These are phyloP conservation scores for Phoxinus dragarum DNA, from an alignment of 2,797 vertebrate species.

Conservation along the genomic window DNA sequence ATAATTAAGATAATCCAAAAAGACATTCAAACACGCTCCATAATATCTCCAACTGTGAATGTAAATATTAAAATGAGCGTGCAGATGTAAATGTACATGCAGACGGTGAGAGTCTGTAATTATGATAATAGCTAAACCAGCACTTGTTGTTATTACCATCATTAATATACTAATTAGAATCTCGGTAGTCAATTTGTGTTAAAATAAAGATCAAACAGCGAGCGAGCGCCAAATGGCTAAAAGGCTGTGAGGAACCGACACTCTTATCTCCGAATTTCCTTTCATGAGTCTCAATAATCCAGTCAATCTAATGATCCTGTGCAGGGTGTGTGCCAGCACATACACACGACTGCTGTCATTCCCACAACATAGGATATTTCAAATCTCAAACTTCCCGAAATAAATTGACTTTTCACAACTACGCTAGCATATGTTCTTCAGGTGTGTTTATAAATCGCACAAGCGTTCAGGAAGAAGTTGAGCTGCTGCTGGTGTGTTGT, in stretches of 20 bases:
- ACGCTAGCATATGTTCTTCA: neutral
- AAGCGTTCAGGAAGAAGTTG: constrained; percentile 10
- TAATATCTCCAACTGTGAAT: constrained; percentile 40
- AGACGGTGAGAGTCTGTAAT: constrained; percentile 76
- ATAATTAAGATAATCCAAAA: constrained; percentile 48
- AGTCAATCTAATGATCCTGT: constrained; percentile 49
- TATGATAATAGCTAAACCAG: constrained; percentile 81
- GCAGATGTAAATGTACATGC: constrained; percentile 78
- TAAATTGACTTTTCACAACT: constrained; percentile 7
- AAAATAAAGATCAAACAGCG: constrained; percentile 64
- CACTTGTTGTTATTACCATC: constrained; percentile 76
- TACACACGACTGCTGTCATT: constrained; percentile 13
- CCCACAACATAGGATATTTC: neutral
- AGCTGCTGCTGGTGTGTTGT: constrained; percentile 16
- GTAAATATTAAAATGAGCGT: constrained; percentile 67
- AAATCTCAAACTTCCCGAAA: neutral
- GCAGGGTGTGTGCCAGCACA: constrained; percentile 43
- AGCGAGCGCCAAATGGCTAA: constrained; percentile 48
- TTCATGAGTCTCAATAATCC: constrained; percentile 56
- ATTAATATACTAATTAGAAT: constrained; percentile 82
- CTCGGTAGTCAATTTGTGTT: constrained; percentile 60
- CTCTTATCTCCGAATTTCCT: constrained; percentile 58
- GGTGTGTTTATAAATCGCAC: constrained; percentile 5
- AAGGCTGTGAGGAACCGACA: constrained; percentile 46
- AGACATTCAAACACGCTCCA: neutral